Percentiles rank a stretch among this genome's conserved stretches.
Conservation (phyloP, 1,140 invertebrate genomes). For the Diachasma alloeum region DNA sequence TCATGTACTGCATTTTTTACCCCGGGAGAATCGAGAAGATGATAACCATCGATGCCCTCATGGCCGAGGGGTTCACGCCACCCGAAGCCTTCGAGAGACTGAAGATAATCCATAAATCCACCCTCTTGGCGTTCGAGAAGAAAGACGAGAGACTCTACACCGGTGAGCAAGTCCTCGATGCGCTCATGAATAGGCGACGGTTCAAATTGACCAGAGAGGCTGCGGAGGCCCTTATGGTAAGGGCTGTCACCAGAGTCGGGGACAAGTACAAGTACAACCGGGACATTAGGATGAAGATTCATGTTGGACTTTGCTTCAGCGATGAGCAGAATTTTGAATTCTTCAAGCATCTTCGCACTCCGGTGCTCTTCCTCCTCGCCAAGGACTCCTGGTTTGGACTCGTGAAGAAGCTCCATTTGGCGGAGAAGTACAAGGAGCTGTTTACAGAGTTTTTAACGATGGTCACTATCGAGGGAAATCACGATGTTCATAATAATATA, state of each 20-base stretch:
- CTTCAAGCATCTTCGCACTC: constrained; percentile 35
- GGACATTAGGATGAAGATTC: constrained; percentile 50
- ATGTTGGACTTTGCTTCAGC: constrained; percentile 28
- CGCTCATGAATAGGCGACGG: constrained; percentile 52
- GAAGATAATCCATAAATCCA: constrained; percentile 42
- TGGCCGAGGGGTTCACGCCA: constrained; percentile 44
- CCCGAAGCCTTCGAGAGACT: constrained; percentile 46
- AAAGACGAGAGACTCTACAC: constrained; percentile 56
- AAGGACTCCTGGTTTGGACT: constrained; percentile 41
- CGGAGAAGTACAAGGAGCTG: background rate
- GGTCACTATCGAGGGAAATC: constrained; percentile 66
- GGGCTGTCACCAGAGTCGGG: constrained; percentile 53
- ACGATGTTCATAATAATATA: constrained; percentile 72
- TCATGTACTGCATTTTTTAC: constrained; percentile 61
- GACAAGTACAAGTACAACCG: constrained; percentile 52
- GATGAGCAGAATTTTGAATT: constrained; percentile 29
- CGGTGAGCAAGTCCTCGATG: constrained; percentile 64
- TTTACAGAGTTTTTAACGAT: constrained; percentile 39
- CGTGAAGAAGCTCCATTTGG: constrained; percentile 49
- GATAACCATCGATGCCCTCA: constrained; percentile 65
- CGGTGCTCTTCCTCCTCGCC: constrained; percentile 46
- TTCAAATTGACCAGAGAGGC: constrained; percentile 55
- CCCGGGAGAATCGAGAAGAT: constrained; percentile 65
- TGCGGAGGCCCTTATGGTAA: constrained; percentile 64
- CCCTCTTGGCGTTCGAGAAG: constrained; percentile 39